Conservation (phyloP, 2,113 vertebrate species). For the Anguilla rostrata region DNA sequence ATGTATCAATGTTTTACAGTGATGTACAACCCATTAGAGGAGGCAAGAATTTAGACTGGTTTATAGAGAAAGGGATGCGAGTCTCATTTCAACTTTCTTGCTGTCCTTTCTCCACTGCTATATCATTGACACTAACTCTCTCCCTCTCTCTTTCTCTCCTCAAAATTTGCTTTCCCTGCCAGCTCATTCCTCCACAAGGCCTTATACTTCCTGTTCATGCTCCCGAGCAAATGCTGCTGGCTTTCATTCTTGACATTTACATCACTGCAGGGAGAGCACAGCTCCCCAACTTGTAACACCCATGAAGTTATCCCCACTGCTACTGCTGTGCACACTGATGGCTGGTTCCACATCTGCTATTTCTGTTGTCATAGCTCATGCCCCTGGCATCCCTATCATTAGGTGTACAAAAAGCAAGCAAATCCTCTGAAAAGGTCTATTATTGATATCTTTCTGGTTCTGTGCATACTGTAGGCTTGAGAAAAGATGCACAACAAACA, state of each 20-base stretch:
- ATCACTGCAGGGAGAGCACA: background rate
- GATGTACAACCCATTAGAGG: too few species aligned
- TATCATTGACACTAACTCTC: background rate
- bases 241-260: background rate
- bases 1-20: too few species aligned
- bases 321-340: background rate
- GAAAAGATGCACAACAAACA: background rate
- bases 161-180: background rate
- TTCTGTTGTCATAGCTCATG: background rate
- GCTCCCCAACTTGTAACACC: background rate
- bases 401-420: background rate
- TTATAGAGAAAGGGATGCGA: background rate
- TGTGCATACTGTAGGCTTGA: background rate
- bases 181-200: background rate
- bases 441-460: background rate
- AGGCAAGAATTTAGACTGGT: too few species aligned
- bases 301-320: background rate
- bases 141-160: background rate
- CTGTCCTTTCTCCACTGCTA: background rate
- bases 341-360: background rate
- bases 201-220: background rate
- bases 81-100: background rate
- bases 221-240: background rate
- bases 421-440: background rate
- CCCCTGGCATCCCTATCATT: background rate